phyloP scores from a whole-genome alignment of 2,113 vertebrate genomes.

The Nothobranchius furzeri region DNA sequence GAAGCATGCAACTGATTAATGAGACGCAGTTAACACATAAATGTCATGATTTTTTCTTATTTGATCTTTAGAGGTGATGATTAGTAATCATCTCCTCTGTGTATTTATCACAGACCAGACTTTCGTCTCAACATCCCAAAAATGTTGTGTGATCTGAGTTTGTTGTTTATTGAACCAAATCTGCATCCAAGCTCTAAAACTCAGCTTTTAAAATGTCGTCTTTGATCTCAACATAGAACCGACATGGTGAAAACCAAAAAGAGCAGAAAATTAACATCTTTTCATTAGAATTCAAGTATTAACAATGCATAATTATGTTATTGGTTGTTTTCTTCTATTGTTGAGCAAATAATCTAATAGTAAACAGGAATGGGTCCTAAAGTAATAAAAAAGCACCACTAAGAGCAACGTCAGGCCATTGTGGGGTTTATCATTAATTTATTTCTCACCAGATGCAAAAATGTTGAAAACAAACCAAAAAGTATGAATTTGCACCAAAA shows the following conservation, averaged over 20 bases:
- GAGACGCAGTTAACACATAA: slow-evolving; percentile 45
- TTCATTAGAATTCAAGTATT: slow-evolving; percentile 19
- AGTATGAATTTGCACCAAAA: not conserved
- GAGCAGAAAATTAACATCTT: slow-evolving; percentile 13
- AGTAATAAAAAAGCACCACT: not conserved
- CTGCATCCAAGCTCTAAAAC: not conserved
- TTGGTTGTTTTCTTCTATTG: slow-evolving; percentile 37
- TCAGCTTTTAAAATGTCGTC: not conserved
- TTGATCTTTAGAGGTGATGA: slow-evolving; percentile 31
- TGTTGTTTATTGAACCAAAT: not conserved
- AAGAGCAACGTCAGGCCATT: slow-evolving; percentile 40
- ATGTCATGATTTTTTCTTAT: slow-evolving; percentile 16
- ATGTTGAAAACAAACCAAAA: slow-evolving; percentile 21
- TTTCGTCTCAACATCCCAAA: too few relatives aligned
- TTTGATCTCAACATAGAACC: slow-evolving; percentile 18
- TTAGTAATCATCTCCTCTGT: slow-evolving; percentile 29
- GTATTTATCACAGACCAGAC: slow-evolving; percentile 31
- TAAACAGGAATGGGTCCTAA: not conserved
- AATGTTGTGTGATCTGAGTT: too few relatives aligned
- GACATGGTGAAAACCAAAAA: not conserved
- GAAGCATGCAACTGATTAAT: slow-evolving; percentile 71
- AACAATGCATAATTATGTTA: slow-evolving; percentile 41
- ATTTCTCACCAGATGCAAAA: slow-evolving; percentile 47
- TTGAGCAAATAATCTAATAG: slow-evolving; percentile 23
- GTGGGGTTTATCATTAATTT: slow-evolving; percentile 31